These are phyloP conservation scores for Numenius arquata DNA, from an alignment of 2,113 vertebrate genomes.

Conservation along the genomic window DNA sequence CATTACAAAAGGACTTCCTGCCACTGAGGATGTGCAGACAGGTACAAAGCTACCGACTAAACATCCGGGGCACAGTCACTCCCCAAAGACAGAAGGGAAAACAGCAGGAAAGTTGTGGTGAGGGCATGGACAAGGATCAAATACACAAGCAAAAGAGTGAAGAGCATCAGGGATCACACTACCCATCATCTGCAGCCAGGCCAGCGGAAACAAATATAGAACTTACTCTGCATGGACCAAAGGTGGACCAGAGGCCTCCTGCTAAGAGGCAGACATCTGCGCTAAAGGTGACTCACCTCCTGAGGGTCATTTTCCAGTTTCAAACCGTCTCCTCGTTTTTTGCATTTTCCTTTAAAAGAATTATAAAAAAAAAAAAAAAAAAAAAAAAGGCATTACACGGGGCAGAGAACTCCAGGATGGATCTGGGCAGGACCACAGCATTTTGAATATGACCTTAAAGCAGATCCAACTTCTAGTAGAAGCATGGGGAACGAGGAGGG, in stretches of 20 bases:
- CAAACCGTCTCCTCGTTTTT: constrained; percentile 89
- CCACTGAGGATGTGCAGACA: not conserved
- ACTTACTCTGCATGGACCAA: not conserved
- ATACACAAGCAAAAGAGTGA: not conserved
- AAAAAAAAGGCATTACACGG: not conserved
- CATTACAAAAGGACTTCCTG: not conserved
- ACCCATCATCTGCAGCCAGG: not conserved
- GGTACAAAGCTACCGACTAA: not conserved
- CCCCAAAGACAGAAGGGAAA: not conserved
- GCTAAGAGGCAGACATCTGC: not conserved
- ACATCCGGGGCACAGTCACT: not conserved
- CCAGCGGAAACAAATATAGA: not conserved
- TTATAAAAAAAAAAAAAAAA: not conserved
- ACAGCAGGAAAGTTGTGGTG: not conserved
- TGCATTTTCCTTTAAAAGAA: constrained; percentile 87
- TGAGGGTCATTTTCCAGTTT: constrained; percentile 97
- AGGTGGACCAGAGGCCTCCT: not conserved
- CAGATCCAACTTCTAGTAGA: not conserved
- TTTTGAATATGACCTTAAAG: not conserved
- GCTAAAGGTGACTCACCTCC: constrained; percentile 80
- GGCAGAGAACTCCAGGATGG: not conserved
- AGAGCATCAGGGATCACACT: not conserved
- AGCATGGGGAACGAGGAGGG: not conserved
- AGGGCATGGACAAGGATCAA: not conserved
- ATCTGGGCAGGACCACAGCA: not conserved